Percentiles rank a stretch among this genome's conserved stretches.
These are phyloP conservation scores for Autographa gamma DNA, from an alignment of 2,888 invertebrate genomes.

Conservation along the genomic window DNA sequence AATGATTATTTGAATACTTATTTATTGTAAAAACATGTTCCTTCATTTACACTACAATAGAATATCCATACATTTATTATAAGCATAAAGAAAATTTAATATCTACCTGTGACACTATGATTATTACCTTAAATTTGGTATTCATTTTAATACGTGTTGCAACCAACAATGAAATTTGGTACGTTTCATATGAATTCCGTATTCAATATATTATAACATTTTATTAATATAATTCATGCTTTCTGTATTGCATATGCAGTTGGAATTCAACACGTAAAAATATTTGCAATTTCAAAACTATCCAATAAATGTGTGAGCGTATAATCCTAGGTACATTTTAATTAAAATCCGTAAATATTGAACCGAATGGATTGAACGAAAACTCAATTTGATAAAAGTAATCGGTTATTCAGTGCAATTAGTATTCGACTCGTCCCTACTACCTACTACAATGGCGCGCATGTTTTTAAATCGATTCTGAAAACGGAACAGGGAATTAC, in stretches of 20 bases:
- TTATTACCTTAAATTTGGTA: background rate
- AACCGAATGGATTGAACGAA: background rate
- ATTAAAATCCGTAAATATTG: background rate
- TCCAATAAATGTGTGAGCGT: background rate
- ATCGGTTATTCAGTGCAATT: constrained; percentile 6
- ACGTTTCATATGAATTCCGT: background rate
- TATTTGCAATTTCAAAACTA: constrained; percentile 1
- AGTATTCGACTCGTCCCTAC: background rate
- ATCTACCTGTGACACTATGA: too few relatives aligned
- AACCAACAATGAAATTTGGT: background rate
- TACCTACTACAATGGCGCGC: background rate
- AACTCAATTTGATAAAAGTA: constrained; percentile 9
- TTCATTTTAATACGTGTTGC: background rate
- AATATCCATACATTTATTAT: too few relatives aligned
- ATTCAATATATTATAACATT: background rate
- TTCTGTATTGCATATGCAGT: background rate
- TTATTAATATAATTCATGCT: background rate
- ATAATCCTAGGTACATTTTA: constrained; percentile 5
- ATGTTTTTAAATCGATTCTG: background rate
- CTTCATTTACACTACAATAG: too few relatives aligned
- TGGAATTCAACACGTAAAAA: background rate
- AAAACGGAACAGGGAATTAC: too few relatives aligned
- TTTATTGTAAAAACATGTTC: too few relatives aligned
- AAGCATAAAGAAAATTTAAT: too few relatives aligned
- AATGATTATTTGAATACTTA: too few relatives aligned